Evolutionary conservation across 2,113 vertebrate genomes (phyloP).

Genomic region (Gymnocephalus cernua): DNA sequence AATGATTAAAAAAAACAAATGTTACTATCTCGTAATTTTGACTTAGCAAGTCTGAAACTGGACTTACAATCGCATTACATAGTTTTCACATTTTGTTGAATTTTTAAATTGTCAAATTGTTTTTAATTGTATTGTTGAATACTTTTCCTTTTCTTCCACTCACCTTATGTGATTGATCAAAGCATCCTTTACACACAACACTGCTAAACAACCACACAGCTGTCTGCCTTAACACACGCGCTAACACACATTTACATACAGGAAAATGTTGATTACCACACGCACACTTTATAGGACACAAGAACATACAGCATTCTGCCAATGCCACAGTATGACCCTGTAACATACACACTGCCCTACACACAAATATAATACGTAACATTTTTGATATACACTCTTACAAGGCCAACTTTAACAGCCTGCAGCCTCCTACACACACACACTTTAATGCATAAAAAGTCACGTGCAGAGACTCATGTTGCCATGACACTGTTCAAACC

Average conservation of each 20-base stretch:
- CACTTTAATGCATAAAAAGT: slow-evolving; percentile 43
- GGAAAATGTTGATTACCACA: slow-evolving; percentile 14
- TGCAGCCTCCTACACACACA: slow-evolving; percentile 64
- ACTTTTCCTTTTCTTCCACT: not conserved
- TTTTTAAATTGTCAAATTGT: not conserved
- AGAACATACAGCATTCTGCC: not conserved
- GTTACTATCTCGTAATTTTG: not conserved
- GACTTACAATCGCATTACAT: not conserved
- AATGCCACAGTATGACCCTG: not conserved
- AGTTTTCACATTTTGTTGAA: not conserved
- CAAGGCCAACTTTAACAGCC: slow-evolving; percentile 36
- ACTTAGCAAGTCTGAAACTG: not conserved
- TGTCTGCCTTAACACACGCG: not conserved
- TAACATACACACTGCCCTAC: slow-evolving; percentile 1
- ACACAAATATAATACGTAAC: not conserved
- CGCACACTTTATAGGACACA: not conserved
- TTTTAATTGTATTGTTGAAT: no score
- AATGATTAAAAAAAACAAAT: not conserved
- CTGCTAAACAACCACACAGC: not conserved
- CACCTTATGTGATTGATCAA: not conserved
- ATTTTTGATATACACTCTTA: not conserved
- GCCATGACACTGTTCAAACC: slow-evolving; percentile 49
- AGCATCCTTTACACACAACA: not conserved
- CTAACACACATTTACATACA: not conserved
- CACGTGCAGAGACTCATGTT: slow-evolving; percentile 50